Evolutionary conservation across 2,113 vertebrate species (phyloP).

Genomic region (Sardina pilchardus): DNA sequence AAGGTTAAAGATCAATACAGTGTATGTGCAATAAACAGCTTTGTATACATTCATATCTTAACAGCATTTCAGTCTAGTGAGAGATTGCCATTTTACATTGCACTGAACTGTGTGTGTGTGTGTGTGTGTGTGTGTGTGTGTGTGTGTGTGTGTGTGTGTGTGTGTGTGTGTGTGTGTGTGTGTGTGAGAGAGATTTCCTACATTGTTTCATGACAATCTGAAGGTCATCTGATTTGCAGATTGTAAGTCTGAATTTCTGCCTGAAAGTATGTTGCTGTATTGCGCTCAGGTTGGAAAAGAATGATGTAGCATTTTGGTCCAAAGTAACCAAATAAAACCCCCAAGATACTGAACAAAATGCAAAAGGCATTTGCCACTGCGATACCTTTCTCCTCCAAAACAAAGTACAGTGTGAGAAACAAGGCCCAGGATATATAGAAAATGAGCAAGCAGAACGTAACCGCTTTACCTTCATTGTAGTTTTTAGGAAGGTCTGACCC

Average conservation of each 20-base stretch:
- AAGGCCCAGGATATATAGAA: constrained; percentile 63
- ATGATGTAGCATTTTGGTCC: constrained; percentile 69
- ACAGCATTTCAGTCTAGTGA: too few species aligned
- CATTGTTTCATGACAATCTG: too few species aligned
- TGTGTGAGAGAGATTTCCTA: too few species aligned
- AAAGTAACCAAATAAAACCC: constrained; percentile 66
- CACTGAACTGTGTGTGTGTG: too few species aligned
- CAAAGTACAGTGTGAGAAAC: constrained; percentile 46
- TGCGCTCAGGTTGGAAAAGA: constrained; percentile 62
- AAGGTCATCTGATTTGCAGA: constrained; percentile 14
- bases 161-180: too few species aligned
- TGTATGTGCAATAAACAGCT: too few species aligned
- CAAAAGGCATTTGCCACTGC: constrained; percentile 20
- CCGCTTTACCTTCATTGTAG: constrained; percentile 74
- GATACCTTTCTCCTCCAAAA: constrained; percentile 53
- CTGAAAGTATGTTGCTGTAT: constrained; percentile 70
- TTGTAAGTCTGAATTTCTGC: constrained; percentile 72
- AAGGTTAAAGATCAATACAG: too few species aligned
- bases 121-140: too few species aligned
- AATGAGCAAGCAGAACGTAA: constrained; percentile 71
- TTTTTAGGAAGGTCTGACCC: constrained; percentile 74
- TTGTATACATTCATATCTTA: too few species aligned
- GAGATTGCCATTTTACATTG: too few species aligned
- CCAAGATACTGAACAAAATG: constrained; percentile 43
- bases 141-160: too few species aligned